Conservation (phyloP, 1,140 invertebrate genomes). For the Trichomalopsis sarcophagae region DNA sequence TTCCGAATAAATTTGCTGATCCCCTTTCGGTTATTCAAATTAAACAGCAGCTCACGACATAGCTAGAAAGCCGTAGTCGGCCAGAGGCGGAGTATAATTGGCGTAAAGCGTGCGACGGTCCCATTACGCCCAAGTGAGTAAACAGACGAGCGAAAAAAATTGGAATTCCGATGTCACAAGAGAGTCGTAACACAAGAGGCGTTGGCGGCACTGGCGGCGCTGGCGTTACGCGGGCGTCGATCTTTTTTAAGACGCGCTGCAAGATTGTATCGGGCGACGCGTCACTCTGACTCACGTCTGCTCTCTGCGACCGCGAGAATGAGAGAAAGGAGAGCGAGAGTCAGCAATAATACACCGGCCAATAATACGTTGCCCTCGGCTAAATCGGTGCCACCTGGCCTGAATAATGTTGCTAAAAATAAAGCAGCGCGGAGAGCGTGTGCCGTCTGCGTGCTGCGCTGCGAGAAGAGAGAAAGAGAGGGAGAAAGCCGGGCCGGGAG, state of each 20-base stretch:
- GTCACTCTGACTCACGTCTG: slow-evolving; percentile 7
- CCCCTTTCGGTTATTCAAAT: neutral
- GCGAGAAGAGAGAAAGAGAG: neutral
- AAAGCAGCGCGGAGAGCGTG: slow-evolving; percentile 20
- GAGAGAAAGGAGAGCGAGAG: neutral
- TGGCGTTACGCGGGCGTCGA: neutral
- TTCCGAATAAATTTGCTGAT: neutral
- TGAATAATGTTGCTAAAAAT: slow-evolving; percentile 65
- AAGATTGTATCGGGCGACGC: neutral
- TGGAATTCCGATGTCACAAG: neutral
- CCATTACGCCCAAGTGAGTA: neutral
- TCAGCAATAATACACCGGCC: slow-evolving; percentile 29
- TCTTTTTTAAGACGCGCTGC: slow-evolving; percentile 4
- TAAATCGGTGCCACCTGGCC: slow-evolving; percentile 64
- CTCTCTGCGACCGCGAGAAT: neutral
- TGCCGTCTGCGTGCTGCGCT: too few species aligned
- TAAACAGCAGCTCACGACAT: neutral
- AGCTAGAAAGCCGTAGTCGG: neutral
- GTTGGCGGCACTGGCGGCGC: too few species aligned
- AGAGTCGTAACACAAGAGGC: neutral
- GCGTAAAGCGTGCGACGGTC: slow-evolving; percentile 21
- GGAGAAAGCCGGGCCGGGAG: too few species aligned
- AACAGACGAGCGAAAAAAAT: neutral
- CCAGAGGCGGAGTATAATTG: neutral
- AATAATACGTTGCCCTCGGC: slow-evolving; percentile 60